Percentiles rank a stretch among this genome's conserved stretches.
Evolutionary conservation across 2,888 invertebrate species (phyloP).

Genomic region (Physocephala rufipes): DNA sequence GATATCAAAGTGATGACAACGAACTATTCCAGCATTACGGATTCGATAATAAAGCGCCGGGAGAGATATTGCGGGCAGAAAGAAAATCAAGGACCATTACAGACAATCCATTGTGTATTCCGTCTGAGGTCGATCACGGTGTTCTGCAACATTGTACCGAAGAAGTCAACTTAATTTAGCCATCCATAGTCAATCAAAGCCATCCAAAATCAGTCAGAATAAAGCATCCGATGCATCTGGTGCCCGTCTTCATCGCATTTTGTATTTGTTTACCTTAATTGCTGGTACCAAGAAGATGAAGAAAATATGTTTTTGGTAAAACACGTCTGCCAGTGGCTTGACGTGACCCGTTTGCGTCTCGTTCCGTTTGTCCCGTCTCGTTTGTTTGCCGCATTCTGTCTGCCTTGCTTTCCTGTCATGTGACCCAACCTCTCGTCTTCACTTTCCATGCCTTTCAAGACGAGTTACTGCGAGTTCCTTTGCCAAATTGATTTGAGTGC

Average conservation of each 20-base stretch:
- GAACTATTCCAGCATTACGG: slow-evolving; percentile 41
- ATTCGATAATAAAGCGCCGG: neutral
- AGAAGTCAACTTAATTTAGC: slow-evolving; percentile 10
- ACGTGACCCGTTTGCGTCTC: too few species aligned
- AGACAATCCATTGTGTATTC: neutral
- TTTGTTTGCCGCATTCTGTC: too few species aligned
- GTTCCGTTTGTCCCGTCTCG: too few species aligned
- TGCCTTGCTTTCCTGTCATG: neutral
- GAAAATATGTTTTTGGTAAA: slow-evolving; percentile 21
- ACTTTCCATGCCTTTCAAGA: too few species aligned
- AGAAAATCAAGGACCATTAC: neutral
- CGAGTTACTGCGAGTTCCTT: neutral
- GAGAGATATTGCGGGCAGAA: neutral
- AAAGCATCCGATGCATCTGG: slow-evolving; percentile 2
- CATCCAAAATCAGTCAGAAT: neutral
- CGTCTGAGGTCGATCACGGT: neutral
- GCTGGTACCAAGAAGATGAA: neutral
- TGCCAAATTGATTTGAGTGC: slow-evolving; percentile 26
- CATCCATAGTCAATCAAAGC: slow-evolving; percentile 26
- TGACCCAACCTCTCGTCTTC: too few species aligned
- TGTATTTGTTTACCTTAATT: slow-evolving; percentile 7
- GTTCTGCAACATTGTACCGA: neutral
- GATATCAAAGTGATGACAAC: slow-evolving; percentile 49
- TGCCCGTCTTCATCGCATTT: neutral
- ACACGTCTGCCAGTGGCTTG: neutral